Base-by-base conservation (phyloP, 2,113 vertebrate genomes). In the Gnathochromis pfefferi region DNA sequence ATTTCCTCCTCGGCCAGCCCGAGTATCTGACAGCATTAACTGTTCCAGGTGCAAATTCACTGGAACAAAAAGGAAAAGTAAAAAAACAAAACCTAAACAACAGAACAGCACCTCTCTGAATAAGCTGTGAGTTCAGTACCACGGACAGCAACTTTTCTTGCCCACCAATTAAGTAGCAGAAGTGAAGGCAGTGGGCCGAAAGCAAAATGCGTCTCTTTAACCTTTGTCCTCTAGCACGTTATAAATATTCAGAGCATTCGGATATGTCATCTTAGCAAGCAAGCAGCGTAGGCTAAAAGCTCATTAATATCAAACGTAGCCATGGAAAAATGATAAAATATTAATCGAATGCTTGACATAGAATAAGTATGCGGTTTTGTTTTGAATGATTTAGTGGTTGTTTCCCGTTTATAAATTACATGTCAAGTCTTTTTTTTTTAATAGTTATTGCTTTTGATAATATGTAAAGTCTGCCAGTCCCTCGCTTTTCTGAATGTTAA, bases 181-280 rank as follows among this genome's bases (percentile, higher is more conserved):
- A 47, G 7, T 79, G 47, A 63, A 86, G 81, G 40, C 54, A 58
- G 65, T 7, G 11, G 86, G 85, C 75, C 38, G 45, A 89, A 90
- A 91, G 80, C 65, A 79, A 85, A 92, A 85, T 82, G 53, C 57
- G 47, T 47, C 82, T 90, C 73, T 92, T 89, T 91, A 89, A 89
- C 89, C 91, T 91, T 90, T 90, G 87, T 91, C 82, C 83, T 88
- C 73, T 28, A 16, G 35, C 58, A 63, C 6, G 33, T 73, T 40
- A 90, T 95, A 91, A 92, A 94, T 94, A 95, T 95, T 95, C 89
- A 95, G 85, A 90, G 38, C 40, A 85, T 79, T 55, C 51, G 83
- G 80, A 88, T 89, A 85, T 90, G 90, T 89, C 87, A 85, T 58
- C 81, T 90, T 87, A 88, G 83, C 31, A 92, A 87, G 85, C 82